Evolutionary conservation across 2,888 invertebrate genomes (phyloP), one percentile per base, ranked within the genome.

Genomic region (Anorthoa munda): DNA sequence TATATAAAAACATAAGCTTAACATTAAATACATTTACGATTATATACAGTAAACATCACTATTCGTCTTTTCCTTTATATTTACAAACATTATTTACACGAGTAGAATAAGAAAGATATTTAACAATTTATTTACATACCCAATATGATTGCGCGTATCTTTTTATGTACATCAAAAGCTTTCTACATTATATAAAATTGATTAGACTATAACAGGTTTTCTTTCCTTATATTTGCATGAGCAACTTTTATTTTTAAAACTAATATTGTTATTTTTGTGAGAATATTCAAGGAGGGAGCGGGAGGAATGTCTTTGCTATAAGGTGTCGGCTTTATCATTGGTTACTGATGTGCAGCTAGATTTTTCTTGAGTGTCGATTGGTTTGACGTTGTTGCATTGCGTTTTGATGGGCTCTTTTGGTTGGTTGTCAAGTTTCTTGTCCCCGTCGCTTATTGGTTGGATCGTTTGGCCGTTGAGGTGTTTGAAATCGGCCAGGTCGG

Each of bases 301-400:
- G 2, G 95, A 92, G 0, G 95, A 94, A 75, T 92, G 91, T 90
- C 93, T 93, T 87, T 94, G 95, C 95, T 95, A 95, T 95, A 95
- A 95, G 9, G 91, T 91, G 2, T 91, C 93, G 0, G 92, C 88
- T 83, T 90, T 93, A 9, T 93, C 93, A 84, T 90, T 92, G 39
- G 81, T 82, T 77, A 83, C 64, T 60, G 75, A 55, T 46, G 86
- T 83, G 56, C 79, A 72, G 63, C 76, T 77, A 70, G 81, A 78
- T 64, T 87, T 84, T n/a, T 86, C 74, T 55, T 68, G 70, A 53
- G 73, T 72, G 48, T 82, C 76, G 39, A 72, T 68, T 56, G 69
- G 65, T 75, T 85, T 89, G 5, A 89, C 72, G 64, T 90, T 91
- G 72, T 92, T 90, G 81, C 84, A 85, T 78, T 88, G 86, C 56